Base-by-base conservation (phyloP, 92 coral and sea anemone genomes). In the Phenganax stokvisi region DNA sequence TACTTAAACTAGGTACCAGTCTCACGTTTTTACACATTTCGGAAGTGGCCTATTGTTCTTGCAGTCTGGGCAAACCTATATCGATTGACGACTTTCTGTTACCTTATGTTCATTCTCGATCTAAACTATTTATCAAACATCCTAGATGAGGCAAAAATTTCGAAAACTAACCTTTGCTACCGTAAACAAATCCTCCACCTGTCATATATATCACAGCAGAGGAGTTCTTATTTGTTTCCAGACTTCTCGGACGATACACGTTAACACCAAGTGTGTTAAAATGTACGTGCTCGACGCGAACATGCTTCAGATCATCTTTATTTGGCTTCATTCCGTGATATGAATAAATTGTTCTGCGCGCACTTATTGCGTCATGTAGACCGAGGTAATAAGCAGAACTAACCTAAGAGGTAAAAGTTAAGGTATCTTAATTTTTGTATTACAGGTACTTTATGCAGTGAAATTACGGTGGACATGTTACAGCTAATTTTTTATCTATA, bases 111-210 rank as follows among this genome's bases (percentile, higher is more conserved):
- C 25, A 20, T 20, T 20, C 25, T 20, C 25, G 25, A 20, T 37
- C 47, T 5, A 37, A 37, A 37, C 47, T 37, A 1, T 37, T 37
- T 37, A 37, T 37, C 47, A 5, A 37, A 37, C 47, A 37, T 37
- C 47, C 47, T 37, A 37, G 47, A 37, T 2, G 47, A 37, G 47
- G 65, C 25, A 59, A 59, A 59, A 13, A 1, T 1, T 20, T 1
- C 25, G 7, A 59, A 25, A 69, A 69, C 74, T 69, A 30, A 69
- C 74, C 12, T 69, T 13, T 25, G 52, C 74, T 29, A 6, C 51
- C 74, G 74, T 69, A 69, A 9, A 69, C 74, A 69, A 69, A 69
- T 69, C 74, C 74, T 30, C 74, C 74, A 8, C 74, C 74, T 3
- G 74, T 25, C 74, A 69, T 69, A 54, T 9, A 69, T 25, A 69